These are phyloP conservation scores for Cephus nigrinus DNA, from an alignment of 2,888 invertebrate species.

Conservation along the genomic window DNA sequence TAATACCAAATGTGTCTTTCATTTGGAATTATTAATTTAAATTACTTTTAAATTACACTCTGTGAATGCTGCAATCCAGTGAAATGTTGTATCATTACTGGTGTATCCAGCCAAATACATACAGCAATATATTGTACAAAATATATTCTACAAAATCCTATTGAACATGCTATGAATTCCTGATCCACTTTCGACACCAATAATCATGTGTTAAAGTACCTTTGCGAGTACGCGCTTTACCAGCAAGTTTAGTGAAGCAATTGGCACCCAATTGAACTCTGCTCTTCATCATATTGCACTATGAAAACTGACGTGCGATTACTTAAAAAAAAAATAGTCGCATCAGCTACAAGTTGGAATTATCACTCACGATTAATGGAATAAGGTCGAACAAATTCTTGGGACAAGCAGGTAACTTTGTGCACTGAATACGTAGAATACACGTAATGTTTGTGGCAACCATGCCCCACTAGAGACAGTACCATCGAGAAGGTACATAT, in stretches of 20 bases:
- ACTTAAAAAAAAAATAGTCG: too few relatives aligned
- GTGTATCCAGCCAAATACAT: too few relatives aligned
- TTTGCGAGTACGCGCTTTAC: constrained; percentile 14
- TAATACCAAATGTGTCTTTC: too few relatives aligned
- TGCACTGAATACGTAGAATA: constrained; percentile 16
- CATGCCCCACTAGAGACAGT: constrained; percentile 8
- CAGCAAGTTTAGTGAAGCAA: constrained; percentile 29
- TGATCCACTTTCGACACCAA: neutral
- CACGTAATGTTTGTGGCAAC: constrained; percentile 13
- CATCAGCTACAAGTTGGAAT: neutral
- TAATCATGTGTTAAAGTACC: neutral
- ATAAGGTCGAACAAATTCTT: constrained; percentile 13
- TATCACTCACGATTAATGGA: neutral
- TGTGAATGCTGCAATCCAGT: too few relatives aligned
- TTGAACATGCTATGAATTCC: too few relatives aligned
- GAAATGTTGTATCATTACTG: too few relatives aligned
- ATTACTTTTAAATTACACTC: too few relatives aligned
- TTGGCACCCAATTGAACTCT: constrained; percentile 30
- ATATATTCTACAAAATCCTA: too few relatives aligned
- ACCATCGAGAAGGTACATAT: constrained; percentile 25
- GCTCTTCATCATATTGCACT: constrained; percentile 29
- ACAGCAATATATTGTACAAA: too few relatives aligned
- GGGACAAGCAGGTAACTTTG: constrained; percentile 15
- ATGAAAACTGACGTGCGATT: neutral
- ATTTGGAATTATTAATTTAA: too few relatives aligned